These are phyloP conservation scores for Opisthocomus hoazin DNA, from an alignment of 2,113 vertebrate species.

Conservation along the genomic window DNA sequence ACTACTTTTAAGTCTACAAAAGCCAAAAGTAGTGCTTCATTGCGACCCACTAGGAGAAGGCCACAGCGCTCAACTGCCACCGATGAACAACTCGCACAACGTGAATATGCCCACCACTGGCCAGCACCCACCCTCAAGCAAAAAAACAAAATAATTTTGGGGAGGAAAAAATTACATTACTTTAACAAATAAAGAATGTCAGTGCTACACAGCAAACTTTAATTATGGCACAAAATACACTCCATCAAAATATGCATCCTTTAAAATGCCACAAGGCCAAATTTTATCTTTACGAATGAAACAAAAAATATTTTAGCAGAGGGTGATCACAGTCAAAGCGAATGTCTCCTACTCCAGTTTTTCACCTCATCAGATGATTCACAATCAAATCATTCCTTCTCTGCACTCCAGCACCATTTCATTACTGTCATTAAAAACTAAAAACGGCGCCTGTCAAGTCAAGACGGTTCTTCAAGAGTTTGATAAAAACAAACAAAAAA, in stretches of 20 bases:
- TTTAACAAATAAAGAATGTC: not conserved
- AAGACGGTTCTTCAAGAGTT: slow-evolving; percentile 11
- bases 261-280: not conserved
- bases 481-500: not conserved
- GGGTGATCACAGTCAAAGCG: not conserved
- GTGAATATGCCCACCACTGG: not conserved
- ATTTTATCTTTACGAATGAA: not conserved
- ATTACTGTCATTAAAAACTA: slow-evolving; percentile 1
- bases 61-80: not conserved
- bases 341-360: not conserved
- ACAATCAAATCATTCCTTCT: not conserved
- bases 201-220: not conserved
- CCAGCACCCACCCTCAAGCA: not conserved
- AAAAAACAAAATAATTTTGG: not conserved
- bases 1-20: not conserved
- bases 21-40: not conserved
- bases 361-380: not conserved
- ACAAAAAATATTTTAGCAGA: not conserved
- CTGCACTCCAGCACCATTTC: slow-evolving; percentile 21
- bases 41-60: not conserved
- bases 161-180: not conserved
- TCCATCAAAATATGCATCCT: not conserved
- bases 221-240: not conserved
- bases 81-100: not conserved
- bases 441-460: slow-evolving; percentile 15